These are phyloP conservation scores for Drosophila quadrilineata DNA, from an alignment of 1,140 invertebrate species.

Conservation along the genomic window DNA sequence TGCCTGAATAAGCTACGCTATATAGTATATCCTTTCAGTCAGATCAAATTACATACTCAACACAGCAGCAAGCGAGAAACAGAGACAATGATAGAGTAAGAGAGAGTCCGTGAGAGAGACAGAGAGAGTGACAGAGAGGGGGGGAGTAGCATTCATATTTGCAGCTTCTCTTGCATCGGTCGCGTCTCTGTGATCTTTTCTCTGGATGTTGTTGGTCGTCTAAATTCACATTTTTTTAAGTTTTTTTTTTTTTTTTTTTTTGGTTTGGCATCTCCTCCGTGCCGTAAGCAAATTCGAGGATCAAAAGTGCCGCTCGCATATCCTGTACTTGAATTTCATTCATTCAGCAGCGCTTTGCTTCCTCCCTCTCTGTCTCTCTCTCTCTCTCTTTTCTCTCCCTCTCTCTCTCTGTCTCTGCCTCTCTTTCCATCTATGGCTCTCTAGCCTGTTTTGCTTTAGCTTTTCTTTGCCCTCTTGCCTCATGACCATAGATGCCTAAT, in stretches of 20 bases:
- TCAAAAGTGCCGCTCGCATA: constrained; percentile 65
- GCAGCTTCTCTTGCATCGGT: constrained; percentile 27
- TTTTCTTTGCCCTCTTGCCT: constrained; percentile 29
- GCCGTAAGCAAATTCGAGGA: constrained; percentile 28
- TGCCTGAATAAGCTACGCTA: constrained; percentile 4
- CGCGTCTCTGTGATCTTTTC: constrained; percentile 43
- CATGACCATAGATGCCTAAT: constrained; percentile 57
- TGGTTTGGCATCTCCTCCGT: neutral
- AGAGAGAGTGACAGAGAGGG: too few relatives aligned
- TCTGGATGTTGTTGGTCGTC: neutral
- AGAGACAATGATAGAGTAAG: too few relatives aligned
- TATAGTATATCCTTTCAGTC: constrained; percentile 44
- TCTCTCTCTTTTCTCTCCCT: neutral
- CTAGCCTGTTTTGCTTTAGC: constrained; percentile 27
- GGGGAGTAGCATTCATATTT: constrained; percentile 17
- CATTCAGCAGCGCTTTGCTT: constrained; percentile 35
- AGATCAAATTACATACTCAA: constrained; percentile 34
- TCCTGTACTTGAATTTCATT: constrained; percentile 73
- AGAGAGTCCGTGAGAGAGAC: too few relatives aligned
- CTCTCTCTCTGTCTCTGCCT: neutral
- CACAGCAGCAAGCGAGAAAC: too few relatives aligned
- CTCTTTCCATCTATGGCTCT: neutral
- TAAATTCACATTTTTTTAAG: too few relatives aligned
- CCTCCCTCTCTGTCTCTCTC: neutral
- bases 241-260: neutral